phyloP scores from a whole-genome alignment of 2,113 vertebrate genomes.

The Dicerorhinus sumatrensis region DNA sequence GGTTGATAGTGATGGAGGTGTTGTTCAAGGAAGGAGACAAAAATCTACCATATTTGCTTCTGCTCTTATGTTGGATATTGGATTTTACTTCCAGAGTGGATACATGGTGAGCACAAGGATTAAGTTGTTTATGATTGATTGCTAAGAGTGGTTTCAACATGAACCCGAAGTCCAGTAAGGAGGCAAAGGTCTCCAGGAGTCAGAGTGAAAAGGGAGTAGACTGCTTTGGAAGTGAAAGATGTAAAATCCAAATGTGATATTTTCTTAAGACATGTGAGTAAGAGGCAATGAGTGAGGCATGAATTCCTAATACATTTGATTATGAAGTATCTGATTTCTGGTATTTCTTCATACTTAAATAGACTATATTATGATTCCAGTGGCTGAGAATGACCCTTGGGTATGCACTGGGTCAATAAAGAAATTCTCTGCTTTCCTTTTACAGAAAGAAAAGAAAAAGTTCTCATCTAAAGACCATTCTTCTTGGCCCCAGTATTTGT shows the following conservation, averaged over 20 bases:
- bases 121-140: neutral
- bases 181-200: neutral
- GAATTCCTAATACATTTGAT: neutral
- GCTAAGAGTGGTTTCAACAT: neutral
- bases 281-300: neutral
- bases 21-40: conserved; percentile 21
- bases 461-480: neutral
- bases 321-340: neutral
- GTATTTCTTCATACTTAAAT: neutral
- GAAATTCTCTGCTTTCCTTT: conserved; percentile 34
- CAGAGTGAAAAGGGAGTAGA: neutral
- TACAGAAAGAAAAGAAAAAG: neutral
- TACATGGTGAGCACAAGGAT: neutral
- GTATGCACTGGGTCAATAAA: neutral
- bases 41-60: neutral
- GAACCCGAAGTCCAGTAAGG: neutral
- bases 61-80: neutral
- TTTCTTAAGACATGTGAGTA: conserved; percentile 30
- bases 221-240: neutral
- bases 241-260: neutral
- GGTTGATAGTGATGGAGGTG: neutral
- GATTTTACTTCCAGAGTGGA: neutral
- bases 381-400: neutral
- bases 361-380: conserved; percentile 53
- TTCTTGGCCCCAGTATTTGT: neutral